These are phyloP conservation scores for Mustela lutreola DNA, from an alignment of 2,113 vertebrate species.

Conservation along the genomic window DNA sequence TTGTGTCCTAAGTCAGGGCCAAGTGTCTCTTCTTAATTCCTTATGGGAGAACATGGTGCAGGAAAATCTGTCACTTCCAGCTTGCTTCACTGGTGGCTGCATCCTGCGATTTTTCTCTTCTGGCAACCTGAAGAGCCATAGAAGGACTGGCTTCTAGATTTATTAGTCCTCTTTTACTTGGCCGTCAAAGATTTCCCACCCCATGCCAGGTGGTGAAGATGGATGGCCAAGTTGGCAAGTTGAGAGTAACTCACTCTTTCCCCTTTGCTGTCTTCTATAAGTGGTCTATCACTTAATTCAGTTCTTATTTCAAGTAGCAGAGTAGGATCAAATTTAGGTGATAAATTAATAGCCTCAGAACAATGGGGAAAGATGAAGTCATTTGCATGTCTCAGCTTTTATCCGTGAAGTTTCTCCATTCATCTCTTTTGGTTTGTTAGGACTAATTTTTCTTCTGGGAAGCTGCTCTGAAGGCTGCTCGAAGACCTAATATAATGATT, in stretches of 20 bases:
- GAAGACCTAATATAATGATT: not conserved
- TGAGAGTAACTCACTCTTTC: slow-evolving; percentile 67
- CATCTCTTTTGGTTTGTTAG: not conserved
- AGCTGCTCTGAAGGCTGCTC: not conserved
- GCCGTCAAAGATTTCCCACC: slow-evolving; percentile 69
- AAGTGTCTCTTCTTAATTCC: slow-evolving; percentile 14
- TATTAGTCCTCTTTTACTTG: not conserved
- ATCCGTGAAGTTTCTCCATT: slow-evolving; percentile 65
- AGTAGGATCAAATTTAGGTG: slow-evolving; percentile 74
- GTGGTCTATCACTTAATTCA: slow-evolving; percentile 82
- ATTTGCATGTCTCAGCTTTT: slow-evolving; percentile 74
- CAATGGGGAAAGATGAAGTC: not conserved
- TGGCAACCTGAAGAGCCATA: not conserved
- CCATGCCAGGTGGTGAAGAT: slow-evolving; percentile 62
- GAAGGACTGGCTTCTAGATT: slow-evolving; percentile 29
- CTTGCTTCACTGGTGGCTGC: not conserved
- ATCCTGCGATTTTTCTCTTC: not conserved
- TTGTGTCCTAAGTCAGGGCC: not conserved
- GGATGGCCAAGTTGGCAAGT: slow-evolving; percentile 70
- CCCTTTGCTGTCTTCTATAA: not conserved
- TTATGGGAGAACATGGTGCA: not conserved
- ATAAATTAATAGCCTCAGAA: slow-evolving; percentile 82
- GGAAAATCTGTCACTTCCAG: not conserved
- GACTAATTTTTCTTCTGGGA: slow-evolving; percentile 30
- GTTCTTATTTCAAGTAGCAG: slow-evolving; percentile 82